Evolutionary conservation across 2,888 invertebrate genomes (phyloP).

Genomic region (Hecatera dysodea): DNA sequence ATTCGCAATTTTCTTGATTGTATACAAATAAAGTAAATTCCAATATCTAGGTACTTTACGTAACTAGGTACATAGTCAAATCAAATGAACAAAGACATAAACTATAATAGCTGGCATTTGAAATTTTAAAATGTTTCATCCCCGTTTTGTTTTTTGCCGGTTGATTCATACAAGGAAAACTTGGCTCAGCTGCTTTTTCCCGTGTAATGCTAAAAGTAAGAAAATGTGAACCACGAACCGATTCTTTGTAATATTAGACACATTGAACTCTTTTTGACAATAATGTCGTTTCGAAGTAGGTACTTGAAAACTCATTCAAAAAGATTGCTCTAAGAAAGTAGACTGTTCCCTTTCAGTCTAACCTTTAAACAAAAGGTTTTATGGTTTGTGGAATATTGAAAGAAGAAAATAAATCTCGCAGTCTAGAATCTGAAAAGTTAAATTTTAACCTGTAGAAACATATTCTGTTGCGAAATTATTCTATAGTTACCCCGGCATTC

Average conservation of each 20-base stretch:
- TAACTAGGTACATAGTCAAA: too few species aligned
- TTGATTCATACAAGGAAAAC: slow-evolving; percentile 19
- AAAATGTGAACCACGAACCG: slow-evolving; percentile 4
- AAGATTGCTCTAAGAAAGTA: slow-evolving; percentile 12
- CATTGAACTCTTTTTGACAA: slow-evolving; percentile 28
- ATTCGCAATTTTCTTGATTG: too few species aligned
- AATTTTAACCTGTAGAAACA: too few species aligned
- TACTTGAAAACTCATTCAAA: slow-evolving; percentile 11
- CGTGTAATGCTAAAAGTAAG: slow-evolving; percentile 11
- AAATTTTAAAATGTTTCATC: slow-evolving; percentile 5
- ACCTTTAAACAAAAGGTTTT: neutral
- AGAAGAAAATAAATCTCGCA: slow-evolving; percentile 14
- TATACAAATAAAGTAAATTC: too few species aligned
- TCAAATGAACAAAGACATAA: neutral
- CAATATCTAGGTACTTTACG: too few species aligned
- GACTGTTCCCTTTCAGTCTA: neutral
- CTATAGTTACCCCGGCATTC: too few species aligned
- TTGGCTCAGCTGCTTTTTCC: slow-evolving; percentile 17
- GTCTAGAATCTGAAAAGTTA: neutral
- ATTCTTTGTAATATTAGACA: slow-evolving; percentile 28
- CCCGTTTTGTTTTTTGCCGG: slow-evolving; percentile 1
- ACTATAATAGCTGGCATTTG: neutral
- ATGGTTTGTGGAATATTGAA: neutral
- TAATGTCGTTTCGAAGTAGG: slow-evolving; percentile 6
- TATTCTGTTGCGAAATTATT: too few species aligned